Conservation (phyloP, 92 coral and sea anemone species). For the Muricea muricata region DNA sequence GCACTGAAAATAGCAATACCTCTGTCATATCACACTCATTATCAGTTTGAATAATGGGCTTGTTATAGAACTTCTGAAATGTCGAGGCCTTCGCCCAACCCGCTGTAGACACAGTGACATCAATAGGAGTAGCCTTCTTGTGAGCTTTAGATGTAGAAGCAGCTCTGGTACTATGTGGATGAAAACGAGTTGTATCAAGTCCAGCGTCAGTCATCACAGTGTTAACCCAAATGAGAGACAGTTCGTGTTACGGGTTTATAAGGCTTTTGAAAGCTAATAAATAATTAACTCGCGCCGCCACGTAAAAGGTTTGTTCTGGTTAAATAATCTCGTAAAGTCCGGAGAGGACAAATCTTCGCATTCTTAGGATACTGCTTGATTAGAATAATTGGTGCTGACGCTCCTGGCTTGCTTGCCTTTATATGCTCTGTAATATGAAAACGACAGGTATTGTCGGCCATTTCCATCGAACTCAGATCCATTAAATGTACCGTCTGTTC, state of each 20-base stretch:
- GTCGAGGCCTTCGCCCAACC: conserved; percentile 61
- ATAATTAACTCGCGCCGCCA: conserved; percentile 59
- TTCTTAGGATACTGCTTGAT: conserved; percentile 53
- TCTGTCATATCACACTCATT: neutral
- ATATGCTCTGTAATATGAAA: neutral
- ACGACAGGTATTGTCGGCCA: neutral
- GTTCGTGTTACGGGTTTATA: conserved; percentile 66
- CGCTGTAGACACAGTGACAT: conserved; percentile 42
- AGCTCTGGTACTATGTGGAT: conserved; percentile 65
- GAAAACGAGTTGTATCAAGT: conserved; percentile 36
- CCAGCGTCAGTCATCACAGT: conserved; percentile 54
- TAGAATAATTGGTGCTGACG: conserved; percentile 37
- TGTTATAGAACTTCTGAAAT: conserved; percentile 32
- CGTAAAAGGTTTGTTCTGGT: conserved; percentile 55
- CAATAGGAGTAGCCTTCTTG: conserved; percentile 48
- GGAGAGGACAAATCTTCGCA: conserved; percentile 59
- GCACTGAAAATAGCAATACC: neutral
- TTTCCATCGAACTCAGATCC: conserved; percentile 29
- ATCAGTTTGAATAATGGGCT: conserved; percentile 7
- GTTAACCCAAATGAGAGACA: conserved; percentile 62
- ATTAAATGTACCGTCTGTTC: conserved; percentile 56
- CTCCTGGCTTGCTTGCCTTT: conserved; percentile 62
- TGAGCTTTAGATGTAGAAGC: conserved; percentile 62
- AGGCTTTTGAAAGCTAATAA: conserved; percentile 60
- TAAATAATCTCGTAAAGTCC: conserved; percentile 53